Percentiles rank a stretch among this genome's conserved stretches.
Evolutionary conservation across 2,797 vertebrate species (phyloP).

Genomic region (Etheostoma perlongum): DNA sequence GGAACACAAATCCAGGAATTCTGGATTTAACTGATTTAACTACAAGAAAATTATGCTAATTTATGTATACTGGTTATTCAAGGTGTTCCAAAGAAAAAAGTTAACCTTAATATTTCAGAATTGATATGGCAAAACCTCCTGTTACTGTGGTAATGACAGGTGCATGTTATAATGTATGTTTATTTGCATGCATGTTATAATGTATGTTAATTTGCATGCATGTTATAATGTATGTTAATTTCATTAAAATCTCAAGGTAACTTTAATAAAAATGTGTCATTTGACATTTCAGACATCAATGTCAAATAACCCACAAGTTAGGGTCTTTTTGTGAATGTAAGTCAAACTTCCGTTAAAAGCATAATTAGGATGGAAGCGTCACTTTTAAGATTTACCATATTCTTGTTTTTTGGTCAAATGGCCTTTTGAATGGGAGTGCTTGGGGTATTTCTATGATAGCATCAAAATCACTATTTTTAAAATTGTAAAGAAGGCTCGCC

Average conservation of each 20-base stretch:
- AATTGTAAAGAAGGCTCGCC: too few relatives aligned
- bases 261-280: background rate
- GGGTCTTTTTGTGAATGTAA: too few relatives aligned
- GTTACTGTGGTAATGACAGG: conserved; percentile 2
- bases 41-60: background rate
- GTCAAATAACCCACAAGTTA: too few relatives aligned
- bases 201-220: background rate
- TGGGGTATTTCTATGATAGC: too few relatives aligned
- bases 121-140: background rate
- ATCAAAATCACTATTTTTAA: too few relatives aligned
- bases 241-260: background rate
- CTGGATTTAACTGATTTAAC: background rate
- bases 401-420: too few relatives aligned
- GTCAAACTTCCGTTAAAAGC: too few relatives aligned
- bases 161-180: background rate
- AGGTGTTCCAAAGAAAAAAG: background rate
- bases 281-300: background rate
- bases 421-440: too few relatives aligned
- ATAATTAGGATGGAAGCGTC: too few relatives aligned
- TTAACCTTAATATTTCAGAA: background rate
- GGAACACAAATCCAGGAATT: conserved; percentile 44
- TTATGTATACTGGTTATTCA: background rate
- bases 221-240: background rate
- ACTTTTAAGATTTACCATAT: too few relatives aligned
- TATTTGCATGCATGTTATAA: background rate